Evolutionary conservation across 2,888 invertebrate genomes (phyloP), one percentile per base, ranked within the genome.

Genomic region (Dascillus cervinus): DNA sequence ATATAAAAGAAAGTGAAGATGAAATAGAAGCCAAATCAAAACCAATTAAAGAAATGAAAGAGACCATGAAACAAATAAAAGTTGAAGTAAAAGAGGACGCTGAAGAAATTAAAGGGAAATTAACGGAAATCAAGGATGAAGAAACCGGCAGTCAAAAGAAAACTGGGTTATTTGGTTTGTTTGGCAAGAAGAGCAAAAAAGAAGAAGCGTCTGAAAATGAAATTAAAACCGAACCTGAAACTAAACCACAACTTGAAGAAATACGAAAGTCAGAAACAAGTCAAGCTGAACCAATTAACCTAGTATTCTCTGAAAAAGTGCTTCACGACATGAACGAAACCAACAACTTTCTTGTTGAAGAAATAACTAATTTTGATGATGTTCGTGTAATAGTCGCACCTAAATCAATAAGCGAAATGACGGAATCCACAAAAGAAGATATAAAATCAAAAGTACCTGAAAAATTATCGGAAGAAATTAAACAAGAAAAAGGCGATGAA

Each of bases 171-270:
- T 37, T 43, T 26, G 41, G 44, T 22, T 40, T 49, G 11, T 47
- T 47, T 35, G 32, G 40, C 6, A 49, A 49, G 24, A 46, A 47
- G 24, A 39, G 44, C 4, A 47, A 46, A 33, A 34, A 34, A 17
- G 39, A 41, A 17, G 15, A 13, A 8, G 15, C 32, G n/a, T n/a
- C n/a, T n/a, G n/a, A n/a, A n/a, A n/a, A n/a, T n/a, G n/a, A n/a
- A n/a, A n/a, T n/a, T n/a, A n/a, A n/a, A n/a, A n/a, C n/a, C n/a
- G n/a, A n/a, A n/a, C n/a, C n/a, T n/a, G n/a, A n/a, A n/a, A n/a
- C n/a, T n/a, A n/a, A n/a, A n/a, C n/a, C n/a, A n/a, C n/a, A n/a
- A n/a, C n/a, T n/a, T n/a, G n/a, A n/a, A n/a, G n/a, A n/a, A n/a
- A n/a, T n/a, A n/a, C n/a, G n/a, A n/a, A n/a, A n/a, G n/a, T n/a